Evolutionary conservation across 2,113 vertebrate genomes (phyloP).

Genomic region (Argyrosomus japonicus): DNA sequence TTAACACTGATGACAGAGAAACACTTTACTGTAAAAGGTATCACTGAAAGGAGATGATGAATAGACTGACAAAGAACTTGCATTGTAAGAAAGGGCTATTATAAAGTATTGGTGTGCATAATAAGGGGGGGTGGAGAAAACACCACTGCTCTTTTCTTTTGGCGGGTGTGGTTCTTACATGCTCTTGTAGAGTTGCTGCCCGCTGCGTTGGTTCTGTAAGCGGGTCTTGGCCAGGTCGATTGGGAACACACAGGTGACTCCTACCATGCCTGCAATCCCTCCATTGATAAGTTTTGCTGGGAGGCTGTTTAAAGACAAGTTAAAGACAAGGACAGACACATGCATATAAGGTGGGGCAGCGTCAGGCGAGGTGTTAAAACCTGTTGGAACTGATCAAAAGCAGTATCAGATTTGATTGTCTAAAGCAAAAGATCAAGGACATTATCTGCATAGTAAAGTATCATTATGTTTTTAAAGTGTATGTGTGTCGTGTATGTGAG

Average conservation of each 20-base stretch:
- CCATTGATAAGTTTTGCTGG: constrained; percentile 90
- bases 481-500: background rate
- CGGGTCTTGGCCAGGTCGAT: constrained; percentile 90
- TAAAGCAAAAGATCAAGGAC: background rate
- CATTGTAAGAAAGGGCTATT: no score
- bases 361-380: background rate
- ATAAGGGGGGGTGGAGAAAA: background rate
- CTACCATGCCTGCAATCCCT: constrained; percentile 88
- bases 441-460: background rate
- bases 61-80: background rate
- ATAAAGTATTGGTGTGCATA: no score
- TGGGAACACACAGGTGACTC: constrained; percentile 90
- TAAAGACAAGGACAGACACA: constrained; percentile 9
- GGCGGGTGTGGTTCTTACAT: constrained; percentile 77
- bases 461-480: background rate
- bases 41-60: background rate
- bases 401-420: background rate
- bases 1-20: no score
- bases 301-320: constrained; percentile 76
- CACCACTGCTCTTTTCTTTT: background rate
- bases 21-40: background rate
- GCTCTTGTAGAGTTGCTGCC: constrained; percentile 86
- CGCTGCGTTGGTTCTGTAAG: constrained; percentile 88
- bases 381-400: background rate
- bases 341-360: background rate